Conservation (phyloP, 92 coral and sea anemone species). For the Phenganax stokvisi region DNA sequence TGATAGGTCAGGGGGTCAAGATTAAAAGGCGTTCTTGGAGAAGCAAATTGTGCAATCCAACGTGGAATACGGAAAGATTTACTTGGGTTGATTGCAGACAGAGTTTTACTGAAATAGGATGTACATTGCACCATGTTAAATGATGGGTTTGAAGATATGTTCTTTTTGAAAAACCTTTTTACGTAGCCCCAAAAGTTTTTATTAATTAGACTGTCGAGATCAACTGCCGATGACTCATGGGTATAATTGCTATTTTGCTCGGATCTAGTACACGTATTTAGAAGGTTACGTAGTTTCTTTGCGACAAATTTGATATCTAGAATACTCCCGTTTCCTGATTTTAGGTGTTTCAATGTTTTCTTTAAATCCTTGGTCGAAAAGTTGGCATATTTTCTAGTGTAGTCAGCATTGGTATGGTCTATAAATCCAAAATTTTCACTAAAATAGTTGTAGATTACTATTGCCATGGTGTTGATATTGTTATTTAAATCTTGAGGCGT, state of each 20-base stretch:
- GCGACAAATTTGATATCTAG: slow-evolving; percentile 30
- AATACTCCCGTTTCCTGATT: not conserved
- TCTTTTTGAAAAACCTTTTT: slow-evolving; percentile 22
- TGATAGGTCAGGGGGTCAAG: slow-evolving; percentile 41
- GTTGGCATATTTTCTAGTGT: not conserved
- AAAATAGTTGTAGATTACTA: slow-evolving; percentile 27
- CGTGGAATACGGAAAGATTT: slow-evolving; percentile 18
- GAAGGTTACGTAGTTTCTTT: slow-evolving; percentile 2
- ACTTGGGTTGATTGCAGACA: slow-evolving; percentile 10
- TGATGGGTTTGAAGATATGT: slow-evolving; percentile 11
- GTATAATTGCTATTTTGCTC: not conserved
- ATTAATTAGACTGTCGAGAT: slow-evolving; percentile 15
- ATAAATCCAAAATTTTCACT: slow-evolving; percentile 9
- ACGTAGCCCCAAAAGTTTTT: slow-evolving; percentile 35
- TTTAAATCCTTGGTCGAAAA: slow-evolving; percentile 17
- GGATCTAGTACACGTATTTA: not conserved
- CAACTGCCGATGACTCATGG: not conserved
- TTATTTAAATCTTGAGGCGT: slow-evolving; percentile 22
- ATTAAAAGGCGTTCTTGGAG: slow-evolving; percentile 3
- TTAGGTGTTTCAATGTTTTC: slow-evolving; percentile 14
- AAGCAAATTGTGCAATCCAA: slow-evolving; percentile 12
- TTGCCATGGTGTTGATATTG: slow-evolving; percentile 21
- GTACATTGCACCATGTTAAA: slow-evolving; percentile 23
- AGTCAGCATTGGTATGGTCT: not conserved
- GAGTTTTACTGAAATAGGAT: not conserved